Conservation (phyloP, 1,140 invertebrate species). For the Daktulosphaira vitifoliae region DNA sequence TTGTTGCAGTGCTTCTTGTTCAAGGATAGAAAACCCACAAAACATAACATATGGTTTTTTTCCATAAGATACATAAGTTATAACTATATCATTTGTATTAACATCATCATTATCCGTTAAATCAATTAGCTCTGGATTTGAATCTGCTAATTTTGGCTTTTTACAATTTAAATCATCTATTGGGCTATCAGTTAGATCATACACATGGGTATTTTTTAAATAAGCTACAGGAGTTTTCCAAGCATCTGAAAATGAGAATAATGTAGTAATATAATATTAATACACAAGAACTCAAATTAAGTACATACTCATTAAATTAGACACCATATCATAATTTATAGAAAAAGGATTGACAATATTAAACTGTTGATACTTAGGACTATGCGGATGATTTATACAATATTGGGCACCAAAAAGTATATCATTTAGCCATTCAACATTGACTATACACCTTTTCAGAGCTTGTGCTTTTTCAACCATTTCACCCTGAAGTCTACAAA, state of each 20-base stretch:
- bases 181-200: background rate
- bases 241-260: background rate
- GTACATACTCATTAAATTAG: conserved; percentile 79
- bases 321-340: conserved; percentile 75
- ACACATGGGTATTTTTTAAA: background rate
- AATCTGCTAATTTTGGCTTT: background rate
- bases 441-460: conserved; percentile 78
- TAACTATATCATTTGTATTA: background rate
- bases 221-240: conserved; percentile 7
- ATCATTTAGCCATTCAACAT: conserved; percentile 88
- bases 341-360: conserved; percentile 67
- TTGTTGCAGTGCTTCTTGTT: background rate
- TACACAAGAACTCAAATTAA: background rate
- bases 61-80: background rate
- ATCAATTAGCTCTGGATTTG: background rate
- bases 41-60: background rate
- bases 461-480: conserved; percentile 85
- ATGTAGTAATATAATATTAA: background rate
- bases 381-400: conserved; percentile 69
- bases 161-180: background rate
- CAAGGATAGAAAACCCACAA: background rate
- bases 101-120: conserved; percentile 3
- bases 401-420: conserved; percentile 78
- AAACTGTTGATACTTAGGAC: conserved; percentile 80
- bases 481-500: conserved; percentile 63